phyloP scores from a whole-genome alignment of 2,113 vertebrate genomes.

The Rhea pennata region DNA sequence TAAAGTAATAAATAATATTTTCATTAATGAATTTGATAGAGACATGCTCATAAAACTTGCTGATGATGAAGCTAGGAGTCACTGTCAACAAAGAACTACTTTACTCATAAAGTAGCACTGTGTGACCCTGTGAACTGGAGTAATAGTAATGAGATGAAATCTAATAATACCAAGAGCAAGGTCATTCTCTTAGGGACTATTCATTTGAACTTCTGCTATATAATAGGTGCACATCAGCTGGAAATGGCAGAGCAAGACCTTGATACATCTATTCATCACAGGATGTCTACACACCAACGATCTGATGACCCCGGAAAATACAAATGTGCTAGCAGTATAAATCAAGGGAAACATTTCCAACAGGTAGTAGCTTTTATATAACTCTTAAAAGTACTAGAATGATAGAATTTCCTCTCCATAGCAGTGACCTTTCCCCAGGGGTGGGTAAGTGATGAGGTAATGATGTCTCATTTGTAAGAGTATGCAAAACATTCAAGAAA shows the following conservation, averaged over 20 bases:
- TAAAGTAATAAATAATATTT: background rate
- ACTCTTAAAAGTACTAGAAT: background rate
- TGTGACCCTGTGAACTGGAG: background rate
- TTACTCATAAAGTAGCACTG: background rate
- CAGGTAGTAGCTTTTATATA: background rate
- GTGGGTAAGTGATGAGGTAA: background rate
- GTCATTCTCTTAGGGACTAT: background rate
- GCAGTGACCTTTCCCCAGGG: background rate
- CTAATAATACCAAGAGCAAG: constrained; percentile 6
- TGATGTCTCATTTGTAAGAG: background rate
- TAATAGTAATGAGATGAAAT: constrained; percentile 28
- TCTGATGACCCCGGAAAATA: background rate
- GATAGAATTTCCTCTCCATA: background rate
- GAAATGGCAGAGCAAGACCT: background rate
- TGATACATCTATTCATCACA: background rate
- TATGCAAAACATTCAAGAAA: background rate
- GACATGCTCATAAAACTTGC: fast-evolving
- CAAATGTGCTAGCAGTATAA: background rate
- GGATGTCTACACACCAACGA: background rate
- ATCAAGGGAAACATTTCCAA: background rate
- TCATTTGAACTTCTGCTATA: constrained; percentile 8
- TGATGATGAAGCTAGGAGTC: background rate
- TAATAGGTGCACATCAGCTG: background rate
- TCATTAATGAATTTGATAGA: background rate
- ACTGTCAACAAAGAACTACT: background rate